Evolutionary conservation across 2,888 invertebrate species (phyloP).

Genomic region (Eurois occulta): DNA sequence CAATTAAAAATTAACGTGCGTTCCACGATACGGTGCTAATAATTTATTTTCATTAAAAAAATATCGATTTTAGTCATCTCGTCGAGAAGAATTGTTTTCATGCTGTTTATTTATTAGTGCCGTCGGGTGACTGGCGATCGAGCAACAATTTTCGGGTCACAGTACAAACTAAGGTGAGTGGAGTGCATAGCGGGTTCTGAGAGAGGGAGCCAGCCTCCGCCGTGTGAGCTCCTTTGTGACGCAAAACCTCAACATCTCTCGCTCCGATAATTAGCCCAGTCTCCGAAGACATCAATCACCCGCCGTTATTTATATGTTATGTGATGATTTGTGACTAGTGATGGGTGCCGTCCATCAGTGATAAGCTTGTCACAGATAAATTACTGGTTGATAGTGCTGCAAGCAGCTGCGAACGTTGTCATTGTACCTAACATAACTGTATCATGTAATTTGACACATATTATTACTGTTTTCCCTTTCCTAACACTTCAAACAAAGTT

Average conservation of each 20-base stretch:
- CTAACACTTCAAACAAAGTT: constrained; percentile 4
- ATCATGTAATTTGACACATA: constrained; percentile 28
- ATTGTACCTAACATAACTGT: constrained; percentile 35
- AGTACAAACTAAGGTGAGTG: constrained; percentile 86
- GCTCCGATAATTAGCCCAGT: constrained; percentile 65
- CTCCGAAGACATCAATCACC: constrained; percentile 69
- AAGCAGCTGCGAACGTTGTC: constrained; percentile 39
- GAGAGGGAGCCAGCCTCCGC: constrained; percentile 63
- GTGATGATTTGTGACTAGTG: constrained; percentile 70
- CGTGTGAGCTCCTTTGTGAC: constrained; percentile 72
- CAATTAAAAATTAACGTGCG: constrained; percentile 74
- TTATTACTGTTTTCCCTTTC: constrained; percentile 25
- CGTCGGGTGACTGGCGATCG: constrained; percentile 79
- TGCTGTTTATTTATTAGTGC: constrained; percentile 87
- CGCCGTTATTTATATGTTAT: constrained; percentile 69
- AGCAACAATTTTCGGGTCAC: constrained; percentile 86
- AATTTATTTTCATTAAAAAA: constrained; percentile 80
- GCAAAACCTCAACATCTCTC: constrained; percentile 68
- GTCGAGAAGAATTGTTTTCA: constrained; percentile 82
- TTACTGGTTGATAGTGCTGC: constrained; percentile 39
- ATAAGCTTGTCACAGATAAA: constrained; percentile 59
- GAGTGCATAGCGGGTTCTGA: constrained; percentile 59
- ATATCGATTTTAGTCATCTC: constrained; percentile 87
- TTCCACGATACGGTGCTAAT: constrained; percentile 78
- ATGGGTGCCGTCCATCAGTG: constrained; percentile 65